Evolutionary conservation across 2,888 invertebrate species (phyloP).

Genomic region (Lamellibrachia satsuma): DNA sequence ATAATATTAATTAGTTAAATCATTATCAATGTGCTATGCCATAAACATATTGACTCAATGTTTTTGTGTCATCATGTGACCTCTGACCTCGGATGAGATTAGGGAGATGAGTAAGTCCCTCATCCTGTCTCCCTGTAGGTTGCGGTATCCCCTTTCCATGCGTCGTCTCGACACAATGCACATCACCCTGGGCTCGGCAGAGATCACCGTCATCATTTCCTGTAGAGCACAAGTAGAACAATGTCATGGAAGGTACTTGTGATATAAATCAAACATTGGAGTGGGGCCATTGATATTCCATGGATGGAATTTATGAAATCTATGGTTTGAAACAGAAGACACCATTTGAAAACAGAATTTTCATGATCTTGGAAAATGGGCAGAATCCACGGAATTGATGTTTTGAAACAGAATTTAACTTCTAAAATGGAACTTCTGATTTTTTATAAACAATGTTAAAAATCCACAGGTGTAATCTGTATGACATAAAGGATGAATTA

Average conservation of each 20-base stretch:
- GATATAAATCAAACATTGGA: background rate
- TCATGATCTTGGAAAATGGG: too few relatives aligned
- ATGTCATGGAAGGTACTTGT: background rate
- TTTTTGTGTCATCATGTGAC: conserved; percentile 13
- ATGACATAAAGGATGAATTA: too few relatives aligned
- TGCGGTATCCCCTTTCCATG: conserved; percentile 59
- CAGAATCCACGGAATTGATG: too few relatives aligned
- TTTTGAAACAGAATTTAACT: too few relatives aligned
- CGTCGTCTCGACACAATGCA: conserved; percentile 56
- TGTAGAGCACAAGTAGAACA: conserved; percentile 32
- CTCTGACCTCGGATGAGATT: conserved; percentile 52
- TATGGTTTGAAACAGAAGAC: too few relatives aligned
- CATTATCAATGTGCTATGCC: background rate
- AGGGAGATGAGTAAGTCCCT: conserved; percentile 50
- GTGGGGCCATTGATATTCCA: background rate
- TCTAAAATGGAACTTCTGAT: too few relatives aligned
- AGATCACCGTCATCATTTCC: conserved; percentile 61
- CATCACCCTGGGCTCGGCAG: conserved; percentile 58
- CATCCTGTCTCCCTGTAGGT: conserved; percentile 60
- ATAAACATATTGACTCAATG: conserved; percentile 13
- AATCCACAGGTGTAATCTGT: too few relatives aligned
- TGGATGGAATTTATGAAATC: too few relatives aligned
- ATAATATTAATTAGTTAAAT: background rate
- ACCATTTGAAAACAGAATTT: too few relatives aligned
- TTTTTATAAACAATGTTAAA: too few relatives aligned